Evolutionary conservation across 1,140 invertebrate genomes (phyloP).

Genomic region (Fopius arisanus): DNA sequence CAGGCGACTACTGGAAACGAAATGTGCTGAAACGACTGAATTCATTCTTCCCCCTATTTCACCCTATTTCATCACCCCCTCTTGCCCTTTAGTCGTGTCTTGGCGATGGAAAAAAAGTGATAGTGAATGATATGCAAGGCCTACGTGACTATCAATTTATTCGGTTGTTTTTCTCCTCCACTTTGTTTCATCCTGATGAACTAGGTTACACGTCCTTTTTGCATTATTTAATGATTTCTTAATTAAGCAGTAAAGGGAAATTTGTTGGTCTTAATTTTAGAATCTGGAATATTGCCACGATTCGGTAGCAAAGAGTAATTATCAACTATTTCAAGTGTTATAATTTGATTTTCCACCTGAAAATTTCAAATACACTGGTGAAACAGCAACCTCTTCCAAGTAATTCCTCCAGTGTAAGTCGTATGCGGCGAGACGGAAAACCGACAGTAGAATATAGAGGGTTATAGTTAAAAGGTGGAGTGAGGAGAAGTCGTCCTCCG

Average conservation of each 20-base stretch:
- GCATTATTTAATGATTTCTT: too few relatives aligned
- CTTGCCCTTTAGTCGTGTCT: background rate
- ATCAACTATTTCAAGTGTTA: conserved; percentile 45
- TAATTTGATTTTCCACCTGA: conserved; percentile 41
- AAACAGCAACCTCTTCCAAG: conserved; percentile 3
- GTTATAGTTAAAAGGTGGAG: conserved; percentile 15
- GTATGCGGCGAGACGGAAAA: conserved; percentile 29
- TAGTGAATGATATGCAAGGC: background rate
- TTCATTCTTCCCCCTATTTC: background rate
- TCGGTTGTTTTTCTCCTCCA: background rate
- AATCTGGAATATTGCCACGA: too few relatives aligned
- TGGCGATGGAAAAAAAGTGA: background rate
- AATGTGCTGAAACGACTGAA: conserved; percentile 11
- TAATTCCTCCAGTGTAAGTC: background rate
- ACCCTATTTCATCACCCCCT: background rate
- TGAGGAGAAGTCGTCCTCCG: conserved; percentile 34
- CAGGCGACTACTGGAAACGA: background rate
- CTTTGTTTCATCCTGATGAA: background rate
- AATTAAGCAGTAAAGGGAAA: too few relatives aligned
- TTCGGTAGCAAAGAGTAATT: background rate
- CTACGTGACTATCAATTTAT: background rate
- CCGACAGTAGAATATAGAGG: conserved; percentile 22
- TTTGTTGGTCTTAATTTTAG: too few relatives aligned
- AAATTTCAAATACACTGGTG: background rate
- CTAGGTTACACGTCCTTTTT: background rate